A percentile compares a stretch with the other conserved stretches of the same genome.
Evolutionary conservation across 2,888 invertebrate species (phyloP).

Genomic region (Drosophila ustulata): DNA sequence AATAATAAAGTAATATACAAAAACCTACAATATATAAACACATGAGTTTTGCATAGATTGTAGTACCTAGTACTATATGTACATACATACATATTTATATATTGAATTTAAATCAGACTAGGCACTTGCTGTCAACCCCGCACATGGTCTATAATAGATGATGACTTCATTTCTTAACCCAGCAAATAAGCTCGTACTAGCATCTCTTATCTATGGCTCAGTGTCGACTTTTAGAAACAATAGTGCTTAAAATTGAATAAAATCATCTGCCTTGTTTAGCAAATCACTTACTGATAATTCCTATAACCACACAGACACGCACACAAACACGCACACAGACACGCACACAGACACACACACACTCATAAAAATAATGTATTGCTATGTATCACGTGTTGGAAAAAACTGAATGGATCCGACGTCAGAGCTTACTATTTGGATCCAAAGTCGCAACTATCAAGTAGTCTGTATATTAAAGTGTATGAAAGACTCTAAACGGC

Average conservation of each 20-base stretch:
- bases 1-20: constrained; percentile 73
- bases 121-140: constrained; percentile 38
- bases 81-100: neutral
- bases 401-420: constrained; percentile 50
- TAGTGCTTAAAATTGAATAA: constrained; percentile 46
- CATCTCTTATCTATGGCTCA: constrained; percentile 26
- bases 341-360: neutral
- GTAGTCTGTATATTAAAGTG: neutral
- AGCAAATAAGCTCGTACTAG: constrained; percentile 23
- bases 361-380: constrained; percentile 11
- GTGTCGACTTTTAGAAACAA: constrained; percentile 42
- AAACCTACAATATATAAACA: constrained; percentile 38
- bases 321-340: constrained; percentile 9
- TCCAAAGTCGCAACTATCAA: constrained; percentile 21
- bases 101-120: neutral
- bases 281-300: constrained; percentile 58
- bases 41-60: constrained; percentile 1
- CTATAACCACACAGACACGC: constrained; percentile 5
- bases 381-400: constrained; percentile 50
- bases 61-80: neutral
- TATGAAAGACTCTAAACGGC: neutral
- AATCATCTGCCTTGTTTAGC: constrained; percentile 63
- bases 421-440: constrained; percentile 34
- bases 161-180: constrained; percentile 63
- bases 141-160: constrained; percentile 41